Percentiles rank a stretch among this genome's conserved stretches.
Conservation (phyloP, 2,113 vertebrate genomes). For the Campylomormyrus tamandua region DNA sequence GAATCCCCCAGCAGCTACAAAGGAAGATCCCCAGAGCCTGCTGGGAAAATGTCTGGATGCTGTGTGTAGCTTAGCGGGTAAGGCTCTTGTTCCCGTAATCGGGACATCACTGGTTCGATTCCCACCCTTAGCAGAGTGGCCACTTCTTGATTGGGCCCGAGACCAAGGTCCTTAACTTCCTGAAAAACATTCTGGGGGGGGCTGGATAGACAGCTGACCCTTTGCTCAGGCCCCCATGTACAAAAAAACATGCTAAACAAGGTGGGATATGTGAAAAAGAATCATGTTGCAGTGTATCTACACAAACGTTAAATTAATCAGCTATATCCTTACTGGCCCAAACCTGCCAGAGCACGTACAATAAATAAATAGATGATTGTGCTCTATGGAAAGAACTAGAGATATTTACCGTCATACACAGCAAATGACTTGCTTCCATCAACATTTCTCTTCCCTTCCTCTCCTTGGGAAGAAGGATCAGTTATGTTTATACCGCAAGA, state of each 20-base stretch:
- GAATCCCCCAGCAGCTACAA: not conserved
- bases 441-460: conserved; percentile 24
- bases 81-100: not conserved
- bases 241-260: not conserved
- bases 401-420: conserved; percentile 72
- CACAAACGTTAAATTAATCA: not conserved
- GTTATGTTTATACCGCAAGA: not conserved
- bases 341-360: not conserved
- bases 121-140: not conserved
- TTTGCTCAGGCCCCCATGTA: not conserved
- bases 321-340: not conserved
- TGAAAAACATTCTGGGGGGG: not conserved
- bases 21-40: not conserved
- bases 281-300: not conserved
- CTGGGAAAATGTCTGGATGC: not conserved
- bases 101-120: not conserved
- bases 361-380: not conserved
- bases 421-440: not conserved
- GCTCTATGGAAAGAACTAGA: not conserved
- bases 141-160: not conserved
- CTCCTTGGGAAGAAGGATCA: conserved; percentile 56
- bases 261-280: not conserved
- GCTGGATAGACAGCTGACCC: not conserved
- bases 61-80: not conserved
- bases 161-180: not conserved